Evolutionary conservation across 2,888 invertebrate genomes (phyloP), one percentile per base, ranked within the genome.

Genomic region (Nymphalis urticae): DNA sequence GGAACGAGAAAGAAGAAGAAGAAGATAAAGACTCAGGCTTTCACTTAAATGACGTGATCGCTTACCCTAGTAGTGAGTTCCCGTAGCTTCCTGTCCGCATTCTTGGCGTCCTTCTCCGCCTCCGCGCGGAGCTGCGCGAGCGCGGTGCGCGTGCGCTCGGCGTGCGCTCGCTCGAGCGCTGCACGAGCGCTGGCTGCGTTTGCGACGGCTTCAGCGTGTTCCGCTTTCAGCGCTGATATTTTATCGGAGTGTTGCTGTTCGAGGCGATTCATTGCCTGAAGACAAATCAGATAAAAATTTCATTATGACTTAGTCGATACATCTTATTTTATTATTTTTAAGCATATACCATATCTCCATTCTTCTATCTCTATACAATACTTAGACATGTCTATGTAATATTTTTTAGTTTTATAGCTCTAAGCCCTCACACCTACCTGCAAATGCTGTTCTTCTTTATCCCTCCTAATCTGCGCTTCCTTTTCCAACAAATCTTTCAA

Each of bases 401-500:
- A 8, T 51, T 5, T 32, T 32, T 32, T 32, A 32, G 9, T 9
- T 9, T 2, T 42, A 42, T 42, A 10, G 1, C 10, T 42, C 42
- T 42, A 10, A 42, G 0, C 10, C 7, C 6, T 7, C 42, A 24
- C 17, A 65, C 24, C 32, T 71, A 90, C 90, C 83, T 85, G 82
- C 21, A 77, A 75, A 83, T 90, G 82, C 70, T 80, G 77, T 36
- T 86, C 83, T 17, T 93, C 92, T 54, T 86, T 86, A 50, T 89
- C 90, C 54, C 85, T 86, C 62, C 84, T 80, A 1, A 84, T 82
- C 19, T 77, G 79, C 54, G 87, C 88, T 75, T 94, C 94, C 70
- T 92, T 91, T 32, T 93, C 93, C 71, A 94, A 75, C 50, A 93
- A 79, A 9, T 91, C 89, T 73, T 90, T 90, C 64, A 94, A 81